A percentile compares a stretch with the other conserved stretches of the same genome.
Evolutionary conservation across 2,888 invertebrate genomes (phyloP).

Genomic region (Drosophila picticornis): DNA sequence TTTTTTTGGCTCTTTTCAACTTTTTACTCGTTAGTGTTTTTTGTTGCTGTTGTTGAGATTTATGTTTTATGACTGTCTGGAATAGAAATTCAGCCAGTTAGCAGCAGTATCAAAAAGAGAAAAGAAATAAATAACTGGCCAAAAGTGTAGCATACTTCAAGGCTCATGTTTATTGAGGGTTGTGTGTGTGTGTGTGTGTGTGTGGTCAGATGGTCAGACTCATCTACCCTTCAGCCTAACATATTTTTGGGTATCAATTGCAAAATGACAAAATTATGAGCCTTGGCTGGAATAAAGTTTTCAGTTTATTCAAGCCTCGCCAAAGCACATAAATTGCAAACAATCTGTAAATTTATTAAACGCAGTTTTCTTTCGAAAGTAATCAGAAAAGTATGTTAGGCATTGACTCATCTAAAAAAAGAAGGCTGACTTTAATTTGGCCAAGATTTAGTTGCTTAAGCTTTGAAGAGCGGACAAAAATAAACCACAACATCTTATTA

Average conservation of each 20-base stretch:
- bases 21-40: conserved; percentile 42
- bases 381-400: not conserved
- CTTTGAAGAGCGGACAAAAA: not conserved
- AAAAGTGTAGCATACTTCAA: conserved; percentile 15
- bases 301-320: not conserved
- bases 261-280: conserved; percentile 29
- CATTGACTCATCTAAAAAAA: not conserved
- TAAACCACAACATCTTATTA: not conserved
- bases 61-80: conserved; percentile 66
- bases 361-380: not conserved
- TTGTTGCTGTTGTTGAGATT: conserved; percentile 52
- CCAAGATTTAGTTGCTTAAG: too few species aligned
- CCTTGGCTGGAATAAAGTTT: too few species aligned
- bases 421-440: not conserved
- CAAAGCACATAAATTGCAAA: not conserved
- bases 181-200: not conserved
- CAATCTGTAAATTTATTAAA: not conserved
- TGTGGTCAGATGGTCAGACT: not conserved
- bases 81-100: conserved; percentile 34
- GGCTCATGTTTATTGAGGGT: conserved; percentile 17
- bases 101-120: conserved; percentile 6
- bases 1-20: conserved; percentile 38
- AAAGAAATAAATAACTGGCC: conserved; percentile 1
- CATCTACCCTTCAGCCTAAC: conserved; percentile 3
- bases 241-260: conserved; percentile 27